phyloP scores from a whole-genome alignment of 1,140 invertebrate genomes.

The Drosophila nebulosa region DNA sequence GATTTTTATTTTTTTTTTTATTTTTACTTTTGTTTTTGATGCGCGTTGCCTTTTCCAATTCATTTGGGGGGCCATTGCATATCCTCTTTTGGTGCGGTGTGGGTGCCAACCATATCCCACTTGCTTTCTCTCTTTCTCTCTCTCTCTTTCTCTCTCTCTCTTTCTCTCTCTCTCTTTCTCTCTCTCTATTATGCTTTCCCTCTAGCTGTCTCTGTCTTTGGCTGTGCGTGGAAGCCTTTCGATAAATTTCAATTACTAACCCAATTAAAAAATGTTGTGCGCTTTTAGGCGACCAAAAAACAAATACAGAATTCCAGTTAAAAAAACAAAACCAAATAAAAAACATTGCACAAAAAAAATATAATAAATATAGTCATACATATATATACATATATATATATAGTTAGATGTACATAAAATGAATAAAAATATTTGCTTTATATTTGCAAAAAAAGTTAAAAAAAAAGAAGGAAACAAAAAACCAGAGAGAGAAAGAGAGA shows the following conservation, averaged over 20 bases:
- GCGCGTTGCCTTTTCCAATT: neutral
- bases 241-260: conserved; percentile 80
- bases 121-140: neutral
- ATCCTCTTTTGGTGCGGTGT: neutral
- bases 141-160: neutral
- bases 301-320: conserved; percentile 19
- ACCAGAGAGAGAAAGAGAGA: neutral
- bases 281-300: conserved; percentile 69
- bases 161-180: neutral
- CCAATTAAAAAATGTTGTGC: conserved; percentile 77
- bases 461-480: neutral
- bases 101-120: neutral
- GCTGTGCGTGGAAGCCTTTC: conserved; percentile 58
- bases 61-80: neutral
- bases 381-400: conserved; percentile 21
- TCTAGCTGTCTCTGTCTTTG: neutral
- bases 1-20: neutral
- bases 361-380: conserved; percentile 17
- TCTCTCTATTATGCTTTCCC: neutral
- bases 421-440: conserved; percentile 49
- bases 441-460: conserved; percentile 32
- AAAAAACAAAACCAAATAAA: conserved; percentile 43
- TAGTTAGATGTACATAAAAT: conserved; percentile 21
- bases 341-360: conserved; percentile 35
- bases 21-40: no score